Percentiles rank a stretch among this genome's conserved stretches.
These are phyloP conservation scores for Ernsta delagoae DNA, from an alignment of 2,888 invertebrate species.

Conservation along the genomic window DNA sequence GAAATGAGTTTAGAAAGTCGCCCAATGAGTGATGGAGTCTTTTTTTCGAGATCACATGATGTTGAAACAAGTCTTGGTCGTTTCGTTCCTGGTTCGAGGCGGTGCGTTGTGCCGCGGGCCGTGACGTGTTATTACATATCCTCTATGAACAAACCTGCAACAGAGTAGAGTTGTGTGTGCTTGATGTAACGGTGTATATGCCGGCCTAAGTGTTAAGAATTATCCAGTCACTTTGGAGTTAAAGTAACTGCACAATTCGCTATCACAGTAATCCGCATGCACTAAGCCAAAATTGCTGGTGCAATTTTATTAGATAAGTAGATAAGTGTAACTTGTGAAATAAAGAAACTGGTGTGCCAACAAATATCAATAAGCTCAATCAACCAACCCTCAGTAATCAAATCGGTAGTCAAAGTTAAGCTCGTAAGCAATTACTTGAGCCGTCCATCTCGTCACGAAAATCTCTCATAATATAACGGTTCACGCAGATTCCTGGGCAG, in stretches of 20 bases:
- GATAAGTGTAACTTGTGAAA: too few relatives aligned
- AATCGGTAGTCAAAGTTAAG: conserved; percentile 45
- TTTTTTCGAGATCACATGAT: conserved; percentile 63
- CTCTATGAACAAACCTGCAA: conserved; percentile 18
- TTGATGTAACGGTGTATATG: conserved; percentile 16
- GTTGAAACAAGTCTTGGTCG: conserved; percentile 60
- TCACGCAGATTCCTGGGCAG: conserved; percentile 56
- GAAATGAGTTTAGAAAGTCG: conserved; percentile 76
- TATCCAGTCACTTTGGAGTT: neutral
- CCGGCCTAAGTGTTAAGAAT: neutral
- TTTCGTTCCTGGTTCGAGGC: conserved; percentile 40
- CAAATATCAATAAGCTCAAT: conserved; percentile 18
- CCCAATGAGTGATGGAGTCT: conserved; percentile 69
- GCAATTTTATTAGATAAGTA: too few relatives aligned
- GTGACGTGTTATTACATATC: conserved; percentile 29
- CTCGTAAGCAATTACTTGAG: conserved; percentile 55
- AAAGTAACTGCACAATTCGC: too few relatives aligned
- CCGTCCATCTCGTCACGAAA: conserved; percentile 65
- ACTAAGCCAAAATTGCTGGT: neutral
- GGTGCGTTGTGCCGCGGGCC: conserved; percentile 39
- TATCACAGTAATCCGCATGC: too few relatives aligned
- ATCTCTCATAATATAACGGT: conserved; percentile 62
- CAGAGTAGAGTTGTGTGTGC: too few relatives aligned
- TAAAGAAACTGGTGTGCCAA: too few relatives aligned
- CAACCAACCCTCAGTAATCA: conserved; percentile 27